phyloP scores from a whole-genome alignment of 2,888 invertebrate species.

The Liodrosophila aerea region DNA sequence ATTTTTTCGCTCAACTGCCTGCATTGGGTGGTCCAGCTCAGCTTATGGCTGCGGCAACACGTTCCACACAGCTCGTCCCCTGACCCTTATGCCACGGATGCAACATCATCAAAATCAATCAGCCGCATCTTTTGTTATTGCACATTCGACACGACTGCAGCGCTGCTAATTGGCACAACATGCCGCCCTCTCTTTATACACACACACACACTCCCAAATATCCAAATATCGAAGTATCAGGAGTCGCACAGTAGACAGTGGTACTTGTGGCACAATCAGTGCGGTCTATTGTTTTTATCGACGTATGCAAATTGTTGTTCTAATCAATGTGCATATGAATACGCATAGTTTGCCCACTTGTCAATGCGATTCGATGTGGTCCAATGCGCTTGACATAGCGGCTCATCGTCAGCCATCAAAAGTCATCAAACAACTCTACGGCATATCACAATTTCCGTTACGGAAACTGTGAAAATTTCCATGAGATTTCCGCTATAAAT shows the following conservation, averaged over 20 bases:
- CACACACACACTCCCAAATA: constrained; percentile 3
- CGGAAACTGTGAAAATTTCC: no score
- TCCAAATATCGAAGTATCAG: constrained; percentile 7
- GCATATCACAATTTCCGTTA: background rate
- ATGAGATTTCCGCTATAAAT: no score
- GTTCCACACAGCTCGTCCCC: constrained; percentile 32
- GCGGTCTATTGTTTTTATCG: constrained; percentile 47
- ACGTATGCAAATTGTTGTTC: constrained; percentile 53
- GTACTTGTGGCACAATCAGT: constrained; percentile 41
- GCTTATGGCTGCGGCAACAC: constrained; percentile 36
- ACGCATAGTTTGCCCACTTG: constrained; percentile 4
- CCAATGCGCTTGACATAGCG: constrained; percentile 36
- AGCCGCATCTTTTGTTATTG: constrained; percentile 50
- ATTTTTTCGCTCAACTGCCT: constrained; percentile 27
- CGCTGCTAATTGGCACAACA: constrained; percentile 60
- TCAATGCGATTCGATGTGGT: no score
- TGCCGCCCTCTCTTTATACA: constrained; percentile 2
- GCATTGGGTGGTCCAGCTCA: constrained; percentile 63
- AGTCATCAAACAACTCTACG: constrained; percentile 1
- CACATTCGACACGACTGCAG: constrained; percentile 59
- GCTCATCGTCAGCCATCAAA: constrained; percentile 34
- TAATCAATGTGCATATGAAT: constrained; percentile 30
- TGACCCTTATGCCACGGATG: constrained; percentile 55
- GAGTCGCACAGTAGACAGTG: background rate
- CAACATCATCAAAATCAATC: constrained; percentile 62